These are phyloP conservation scores for Tylochromis polylepis DNA, from an alignment of 2,113 vertebrate species.

Conservation along the genomic window DNA sequence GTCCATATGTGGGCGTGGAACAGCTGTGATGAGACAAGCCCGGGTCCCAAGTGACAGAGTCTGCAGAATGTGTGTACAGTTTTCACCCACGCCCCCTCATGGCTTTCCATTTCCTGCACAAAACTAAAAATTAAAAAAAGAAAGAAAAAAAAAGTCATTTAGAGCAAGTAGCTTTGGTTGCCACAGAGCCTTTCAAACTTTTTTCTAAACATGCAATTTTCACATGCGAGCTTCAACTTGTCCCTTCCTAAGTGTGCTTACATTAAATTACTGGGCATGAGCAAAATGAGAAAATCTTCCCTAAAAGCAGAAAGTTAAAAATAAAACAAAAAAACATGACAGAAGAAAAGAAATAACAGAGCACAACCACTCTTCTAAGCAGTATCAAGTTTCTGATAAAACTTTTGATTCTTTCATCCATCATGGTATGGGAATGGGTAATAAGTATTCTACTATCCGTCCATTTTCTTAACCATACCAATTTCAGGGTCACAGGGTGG, in stretches of 20 bases:
- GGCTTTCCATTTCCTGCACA: constrained; percentile 23
- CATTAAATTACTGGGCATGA: not conserved
- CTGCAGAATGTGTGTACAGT: constrained; percentile 45
- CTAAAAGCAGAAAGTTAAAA: not conserved
- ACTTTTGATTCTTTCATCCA: not conserved
- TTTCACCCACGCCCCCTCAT: constrained; percentile 51
- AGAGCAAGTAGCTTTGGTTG: not conserved
- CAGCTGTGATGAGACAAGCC: constrained; percentile 60
- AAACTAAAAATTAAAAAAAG: not conserved
- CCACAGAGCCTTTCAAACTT: not conserved
- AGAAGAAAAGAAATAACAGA: no score
- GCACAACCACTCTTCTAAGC: not conserved
- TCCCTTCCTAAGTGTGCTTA: not conserved
- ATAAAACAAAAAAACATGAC: not conserved
- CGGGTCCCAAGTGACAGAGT: constrained; percentile 38
- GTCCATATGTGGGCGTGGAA: constrained; percentile 55
- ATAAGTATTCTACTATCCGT: not conserved
- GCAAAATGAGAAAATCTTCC: not conserved
- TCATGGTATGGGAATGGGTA: not conserved
- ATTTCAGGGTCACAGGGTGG: not conserved
- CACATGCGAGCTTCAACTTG: not conserved
- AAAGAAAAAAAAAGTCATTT: not conserved
- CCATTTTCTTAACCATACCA: not conserved
- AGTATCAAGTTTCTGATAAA: not conserved
- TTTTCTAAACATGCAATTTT: not conserved